Evolutionary conservation across 2,888 invertebrate species (phyloP).

Genomic region (Argyresthia goedartella): DNA sequence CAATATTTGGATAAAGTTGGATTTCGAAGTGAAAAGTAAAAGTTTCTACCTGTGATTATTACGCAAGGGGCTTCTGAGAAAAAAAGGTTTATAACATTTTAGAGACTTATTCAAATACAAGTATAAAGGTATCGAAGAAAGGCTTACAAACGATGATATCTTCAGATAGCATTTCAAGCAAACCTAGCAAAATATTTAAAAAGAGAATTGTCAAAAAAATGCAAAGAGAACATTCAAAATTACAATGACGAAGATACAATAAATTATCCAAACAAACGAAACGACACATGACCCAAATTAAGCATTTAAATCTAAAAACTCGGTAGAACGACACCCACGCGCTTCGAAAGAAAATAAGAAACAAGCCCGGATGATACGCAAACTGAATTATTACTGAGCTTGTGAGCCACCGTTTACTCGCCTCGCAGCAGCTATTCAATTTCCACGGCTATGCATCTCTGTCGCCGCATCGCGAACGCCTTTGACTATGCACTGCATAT

Average conservation of each 20-base stretch:
- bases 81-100: neutral
- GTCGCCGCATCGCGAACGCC: conserved; percentile 42
- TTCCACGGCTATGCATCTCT: conserved; percentile 57
- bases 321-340: conserved; percentile 5
- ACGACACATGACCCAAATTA: conserved; percentile 27
- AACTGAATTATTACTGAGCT: conserved; percentile 57
- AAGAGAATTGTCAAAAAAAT: neutral
- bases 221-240: neutral
- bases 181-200: neutral
- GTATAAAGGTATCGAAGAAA: no score
- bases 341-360: conserved; percentile 2
- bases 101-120: neutral
- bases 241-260: conserved; percentile 17
- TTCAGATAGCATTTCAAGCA: no score
- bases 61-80: conserved; percentile 14
- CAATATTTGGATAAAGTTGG: conserved; percentile 4
- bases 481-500: conserved; percentile 50
- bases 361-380: conserved; percentile 26
- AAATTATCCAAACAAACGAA: conserved; percentile 17
- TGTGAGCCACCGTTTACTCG: conserved; percentile 39
- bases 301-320: conserved; percentile 5
- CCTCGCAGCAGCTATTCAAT: conserved; percentile 52
- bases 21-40: conserved; percentile 17
- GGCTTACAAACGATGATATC: no score
- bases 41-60: conserved; percentile 19